These are phyloP conservation scores for Drosophila acutilabella DNA, from an alignment of 2,888 invertebrate genomes.

Conservation along the genomic window DNA sequence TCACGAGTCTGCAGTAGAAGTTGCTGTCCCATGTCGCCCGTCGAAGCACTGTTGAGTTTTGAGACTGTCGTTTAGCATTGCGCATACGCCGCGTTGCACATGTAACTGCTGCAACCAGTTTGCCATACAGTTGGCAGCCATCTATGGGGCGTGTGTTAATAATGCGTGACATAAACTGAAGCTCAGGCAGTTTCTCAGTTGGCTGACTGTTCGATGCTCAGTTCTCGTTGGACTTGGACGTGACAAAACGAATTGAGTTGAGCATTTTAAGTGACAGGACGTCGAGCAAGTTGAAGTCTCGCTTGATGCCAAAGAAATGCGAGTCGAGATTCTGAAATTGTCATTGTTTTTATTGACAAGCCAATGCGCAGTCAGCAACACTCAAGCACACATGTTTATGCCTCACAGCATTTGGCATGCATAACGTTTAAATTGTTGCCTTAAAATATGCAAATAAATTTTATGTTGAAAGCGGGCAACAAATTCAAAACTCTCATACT, in stretches of 20 bases:
- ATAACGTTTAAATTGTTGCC: constrained; percentile 68
- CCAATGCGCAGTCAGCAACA: constrained; percentile 21
- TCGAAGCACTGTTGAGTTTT: constrained; percentile 33
- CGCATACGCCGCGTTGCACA: constrained; percentile 74
- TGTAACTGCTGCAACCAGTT: constrained; percentile 19
- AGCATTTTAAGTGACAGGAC: constrained; percentile 74
- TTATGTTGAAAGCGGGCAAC: constrained; percentile 44
- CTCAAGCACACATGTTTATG: constrained; percentile 27
- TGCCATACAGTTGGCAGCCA: constrained; percentile 20
- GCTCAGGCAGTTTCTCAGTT: constrained; percentile 52
- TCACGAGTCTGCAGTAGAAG: constrained; percentile 64
- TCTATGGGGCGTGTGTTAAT: constrained; percentile 71
- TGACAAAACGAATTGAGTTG: constrained; percentile 76
- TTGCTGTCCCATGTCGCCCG: constrained; percentile 10
- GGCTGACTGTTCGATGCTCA: constrained; percentile 48
- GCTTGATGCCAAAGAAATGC: constrained; percentile 35
- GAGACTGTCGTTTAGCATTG: constrained; percentile 52
- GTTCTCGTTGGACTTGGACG: constrained; percentile 46
- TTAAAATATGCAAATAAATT: constrained; percentile 76
- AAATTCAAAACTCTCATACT: constrained; percentile 40
- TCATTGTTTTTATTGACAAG: constrained; percentile 74
- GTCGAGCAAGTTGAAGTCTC: constrained; percentile 14
- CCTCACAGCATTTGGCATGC: constrained; percentile 40
- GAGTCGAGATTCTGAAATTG: constrained; percentile 54
- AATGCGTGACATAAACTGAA: constrained; percentile 78